Evolutionary conservation across 2,797 vertebrate genomes (phyloP), one percentile per base, ranked within the genome.

Genomic region (Protosalanx chinensis): DNA sequence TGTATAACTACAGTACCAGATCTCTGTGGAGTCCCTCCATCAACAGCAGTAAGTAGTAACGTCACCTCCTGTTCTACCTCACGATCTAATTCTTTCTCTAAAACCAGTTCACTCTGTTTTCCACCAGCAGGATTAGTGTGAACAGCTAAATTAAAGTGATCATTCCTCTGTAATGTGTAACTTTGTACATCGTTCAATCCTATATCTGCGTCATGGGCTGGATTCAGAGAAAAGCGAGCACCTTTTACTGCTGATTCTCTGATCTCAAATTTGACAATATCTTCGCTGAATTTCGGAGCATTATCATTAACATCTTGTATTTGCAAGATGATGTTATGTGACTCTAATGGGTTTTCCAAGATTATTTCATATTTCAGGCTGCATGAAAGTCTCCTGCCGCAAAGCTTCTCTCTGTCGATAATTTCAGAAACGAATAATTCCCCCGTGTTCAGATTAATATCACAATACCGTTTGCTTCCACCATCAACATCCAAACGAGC

Each of bases 371-470:
- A 64, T 68, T 82, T 85, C 7, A 91, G 0, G 6, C 83, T 13
- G 8, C 91, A 91, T 1, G 85, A 84, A 27, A 67, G 16, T 59
- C 82, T 91, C 0, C 87, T 60, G 0, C 80, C 89, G 77, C 90
- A 91, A 67, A 91, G 74, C 64, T 12, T 67, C 16, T 91, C 90
- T 68, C 90, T 76, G 77, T 92, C 90, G 23, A 92, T 91, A 71
- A 78, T 87, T 12, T 86, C 88, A 1, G 73, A 64, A 0, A 88
- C 75, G 67, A 81, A 63, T 7, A 53, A 15, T 61, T 89, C 85
- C 27, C 90, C 90, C 4, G 75, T 84, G 3, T 37, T 82, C 35
- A 70, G 32, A 27, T 27, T 27, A 27, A 27, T 27, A 27, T 27
- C 23, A 27, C 23, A 27, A 27, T 27, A 27, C 23, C 23, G 23